phyloP scores from a whole-genome alignment of 1,140 invertebrate species.

The Pseudomyrmex pallidus region DNA sequence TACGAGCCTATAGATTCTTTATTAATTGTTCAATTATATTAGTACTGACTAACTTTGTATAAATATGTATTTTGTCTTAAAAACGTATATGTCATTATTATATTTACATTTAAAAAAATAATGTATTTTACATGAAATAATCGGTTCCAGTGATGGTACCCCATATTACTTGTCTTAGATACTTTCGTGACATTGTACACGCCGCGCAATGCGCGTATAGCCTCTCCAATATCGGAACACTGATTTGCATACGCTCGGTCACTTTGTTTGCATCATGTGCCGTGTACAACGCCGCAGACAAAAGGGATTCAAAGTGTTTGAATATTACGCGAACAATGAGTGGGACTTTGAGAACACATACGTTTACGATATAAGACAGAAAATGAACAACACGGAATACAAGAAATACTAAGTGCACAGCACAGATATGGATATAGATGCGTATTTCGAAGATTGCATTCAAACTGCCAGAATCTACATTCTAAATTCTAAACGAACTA shows the following conservation, averaged over 20 bases:
- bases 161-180: no score
- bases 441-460: slow-evolving; percentile 91
- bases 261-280: slow-evolving; percentile 86
- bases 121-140: no score
- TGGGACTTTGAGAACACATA: slow-evolving; percentile 92
- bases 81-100: no score
- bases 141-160: no score
- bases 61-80: no score
- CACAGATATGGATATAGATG: slow-evolving; percentile 89
- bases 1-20: no score
- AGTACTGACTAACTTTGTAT: no score
- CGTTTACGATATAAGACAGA: slow-evolving; percentile 84
- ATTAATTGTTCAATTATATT: no score
- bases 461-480: slow-evolving; percentile 91
- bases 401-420: slow-evolving; percentile 89
- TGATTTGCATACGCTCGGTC: background rate
- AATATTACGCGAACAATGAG: slow-evolving; percentile 94
- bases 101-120: no score
- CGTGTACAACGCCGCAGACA: slow-evolving; percentile 91
- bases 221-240: no score
- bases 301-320: slow-evolving; percentile 94
- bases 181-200: no score
- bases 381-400: slow-evolving; percentile 88
- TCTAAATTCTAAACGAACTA: slow-evolving; percentile 93
- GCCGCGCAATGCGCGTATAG: no score